Percentiles rank a stretch among this genome's conserved stretches.
These are phyloP conservation scores for Cossypha caffra DNA, from an alignment of 2,797 vertebrate genomes.

Conservation along the genomic window DNA sequence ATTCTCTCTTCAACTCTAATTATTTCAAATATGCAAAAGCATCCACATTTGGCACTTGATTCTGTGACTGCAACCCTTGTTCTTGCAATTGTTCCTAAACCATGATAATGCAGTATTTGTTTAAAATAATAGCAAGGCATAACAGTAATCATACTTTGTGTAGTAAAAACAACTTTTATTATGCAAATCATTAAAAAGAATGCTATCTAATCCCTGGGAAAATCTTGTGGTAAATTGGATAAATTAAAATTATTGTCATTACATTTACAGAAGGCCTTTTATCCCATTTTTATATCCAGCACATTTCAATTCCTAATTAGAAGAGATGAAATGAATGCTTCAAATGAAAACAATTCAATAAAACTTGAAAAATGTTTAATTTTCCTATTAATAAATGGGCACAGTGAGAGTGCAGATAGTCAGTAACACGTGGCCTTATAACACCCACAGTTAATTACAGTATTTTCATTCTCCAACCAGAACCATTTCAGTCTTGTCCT, in stretches of 20 bases:
- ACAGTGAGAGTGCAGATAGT: neutral
- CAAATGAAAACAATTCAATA: neutral
- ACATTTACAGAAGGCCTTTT: neutral
- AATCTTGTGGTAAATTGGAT: conserved; percentile 31
- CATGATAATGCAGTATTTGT: neutral
- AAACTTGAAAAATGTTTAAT: neutral
- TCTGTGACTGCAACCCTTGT: neutral
- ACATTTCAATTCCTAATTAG: neutral
- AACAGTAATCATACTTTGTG: conserved; percentile 50
- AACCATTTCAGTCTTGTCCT: neutral
- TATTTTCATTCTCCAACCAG: neutral
- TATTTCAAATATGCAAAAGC: neutral
- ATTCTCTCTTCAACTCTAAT: neutral
- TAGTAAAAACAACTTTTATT: conserved; percentile 49
- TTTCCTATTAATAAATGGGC: neutral
- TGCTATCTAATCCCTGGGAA: conserved; percentile 58
- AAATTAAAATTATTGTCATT: neutral
- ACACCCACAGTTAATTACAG: neutral
- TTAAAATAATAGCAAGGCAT: conserved; percentile 47
- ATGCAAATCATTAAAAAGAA: conserved; percentile 63
- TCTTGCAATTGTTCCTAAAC: neutral
- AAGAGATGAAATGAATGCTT: neutral
- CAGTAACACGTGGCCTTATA: fast-evolving
- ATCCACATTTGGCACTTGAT: neutral
- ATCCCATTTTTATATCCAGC: neutral